phyloP scores from a whole-genome alignment of 2,113 vertebrate genomes.

The Mirza zaza region DNA sequence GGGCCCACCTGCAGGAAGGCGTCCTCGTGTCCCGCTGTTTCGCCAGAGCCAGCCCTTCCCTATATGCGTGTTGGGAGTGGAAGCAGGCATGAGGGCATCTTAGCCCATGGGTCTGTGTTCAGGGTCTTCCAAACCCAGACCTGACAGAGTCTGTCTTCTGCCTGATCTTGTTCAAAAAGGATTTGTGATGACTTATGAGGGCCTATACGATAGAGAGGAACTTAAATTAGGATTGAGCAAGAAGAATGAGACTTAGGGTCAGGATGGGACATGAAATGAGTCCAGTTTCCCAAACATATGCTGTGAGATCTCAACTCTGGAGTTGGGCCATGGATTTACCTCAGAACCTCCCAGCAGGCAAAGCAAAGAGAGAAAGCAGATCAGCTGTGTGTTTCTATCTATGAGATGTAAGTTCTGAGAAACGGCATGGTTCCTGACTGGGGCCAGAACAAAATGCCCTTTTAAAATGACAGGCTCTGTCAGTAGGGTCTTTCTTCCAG shows the following conservation, averaged over 20 bases:
- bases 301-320: not conserved
- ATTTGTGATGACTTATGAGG: not conserved
- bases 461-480: not conserved
- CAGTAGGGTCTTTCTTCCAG: not conserved
- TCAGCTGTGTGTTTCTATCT: not conserved
- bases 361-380: slow-evolving; percentile 34
- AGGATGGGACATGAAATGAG: not conserved
- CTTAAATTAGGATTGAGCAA: not conserved
- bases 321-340: not conserved
- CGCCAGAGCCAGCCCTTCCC: not conserved
- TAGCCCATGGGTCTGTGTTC: not conserved
- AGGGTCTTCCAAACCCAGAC: not conserved
- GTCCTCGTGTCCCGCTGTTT: not conserved
- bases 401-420: not conserved
- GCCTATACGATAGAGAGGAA: not conserved
- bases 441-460: not conserved
- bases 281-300: not conserved
- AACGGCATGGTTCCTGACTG: not conserved
- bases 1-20: not conserved
- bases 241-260: not conserved
- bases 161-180: not conserved
- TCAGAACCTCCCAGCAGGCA: not conserved
- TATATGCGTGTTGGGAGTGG: not conserved
- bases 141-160: not conserved
- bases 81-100: not conserved